Percentiles rank a stretch among this genome's conserved stretches.
Evolutionary conservation across 2,888 invertebrate species (phyloP).

Genomic region (Mactromeris polynyma): DNA sequence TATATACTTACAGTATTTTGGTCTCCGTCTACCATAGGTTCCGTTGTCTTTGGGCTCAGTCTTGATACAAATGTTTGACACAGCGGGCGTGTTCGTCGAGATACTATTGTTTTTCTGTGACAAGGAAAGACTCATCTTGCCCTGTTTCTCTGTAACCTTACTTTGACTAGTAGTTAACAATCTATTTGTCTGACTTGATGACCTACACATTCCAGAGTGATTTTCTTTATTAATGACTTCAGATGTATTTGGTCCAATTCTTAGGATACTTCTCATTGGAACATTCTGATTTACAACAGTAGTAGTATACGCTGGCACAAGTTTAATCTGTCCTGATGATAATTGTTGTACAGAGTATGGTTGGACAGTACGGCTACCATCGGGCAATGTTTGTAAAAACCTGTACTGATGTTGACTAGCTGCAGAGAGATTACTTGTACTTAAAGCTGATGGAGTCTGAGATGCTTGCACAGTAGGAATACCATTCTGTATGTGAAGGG

Average conservation of each 20-base stretch:
- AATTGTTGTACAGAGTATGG: neutral
- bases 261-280: neutral
- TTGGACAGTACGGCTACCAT: neutral
- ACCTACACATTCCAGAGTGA: neutral
- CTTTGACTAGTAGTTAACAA: neutral
- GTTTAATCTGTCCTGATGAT: neutral
- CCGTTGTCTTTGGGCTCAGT: slow-evolving; percentile 43
- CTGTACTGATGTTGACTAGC: neutral
- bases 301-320: neutral
- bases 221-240: neutral
- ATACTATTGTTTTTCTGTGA: slow-evolving; percentile 15
- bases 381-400: neutral
- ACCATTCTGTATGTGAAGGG: neutral
- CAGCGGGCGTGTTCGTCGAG: neutral
- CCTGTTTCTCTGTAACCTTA: slow-evolving; percentile 13
- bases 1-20: slow-evolving; percentile 30
- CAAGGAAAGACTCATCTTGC: slow-evolving; percentile 21
- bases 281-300: neutral
- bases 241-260: neutral
- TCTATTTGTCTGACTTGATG: neutral
- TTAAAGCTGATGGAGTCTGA: neutral
- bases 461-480: neutral
- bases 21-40: slow-evolving; percentile 21
- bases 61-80: slow-evolving; percentile 23
- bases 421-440: neutral